These are phyloP conservation scores for Polypedilum vanderplanki DNA, from an alignment of 1,140 invertebrate species.

Conservation along the genomic window DNA sequence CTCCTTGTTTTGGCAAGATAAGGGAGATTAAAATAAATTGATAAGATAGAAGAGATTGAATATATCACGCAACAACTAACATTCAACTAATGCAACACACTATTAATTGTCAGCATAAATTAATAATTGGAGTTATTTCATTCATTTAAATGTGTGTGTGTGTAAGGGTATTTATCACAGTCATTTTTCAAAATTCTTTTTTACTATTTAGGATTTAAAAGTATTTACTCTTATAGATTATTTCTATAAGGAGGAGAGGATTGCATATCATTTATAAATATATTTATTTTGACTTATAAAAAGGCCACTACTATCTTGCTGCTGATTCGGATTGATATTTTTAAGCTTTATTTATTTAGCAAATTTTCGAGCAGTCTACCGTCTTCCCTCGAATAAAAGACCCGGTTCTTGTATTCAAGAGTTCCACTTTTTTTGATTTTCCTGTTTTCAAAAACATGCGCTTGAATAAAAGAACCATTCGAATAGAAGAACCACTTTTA, in stretches of 20 bases:
- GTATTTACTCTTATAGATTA: background rate
- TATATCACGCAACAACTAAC: slow-evolving; percentile 2
- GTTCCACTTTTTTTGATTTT: no score
- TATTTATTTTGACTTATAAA: background rate
- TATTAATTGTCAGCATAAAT: background rate
- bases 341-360: no score
- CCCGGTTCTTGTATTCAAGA: no score
- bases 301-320: background rate
- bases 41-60: background rate
- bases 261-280: background rate
- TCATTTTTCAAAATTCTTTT: background rate
- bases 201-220: background rate
- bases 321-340: no score
- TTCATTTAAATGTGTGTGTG: background rate
- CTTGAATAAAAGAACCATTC: no score
- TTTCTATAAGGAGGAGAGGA: background rate
- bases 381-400: no score
- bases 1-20: no score
- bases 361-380: no score
- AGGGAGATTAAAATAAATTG: background rate
- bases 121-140: background rate
- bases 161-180: slow-evolving; percentile 5
- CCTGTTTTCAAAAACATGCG: no score
- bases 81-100: background rate
- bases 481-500: no score